Conservation (phyloP, 2,888 invertebrate species). For the Torymus texanus region DNA sequence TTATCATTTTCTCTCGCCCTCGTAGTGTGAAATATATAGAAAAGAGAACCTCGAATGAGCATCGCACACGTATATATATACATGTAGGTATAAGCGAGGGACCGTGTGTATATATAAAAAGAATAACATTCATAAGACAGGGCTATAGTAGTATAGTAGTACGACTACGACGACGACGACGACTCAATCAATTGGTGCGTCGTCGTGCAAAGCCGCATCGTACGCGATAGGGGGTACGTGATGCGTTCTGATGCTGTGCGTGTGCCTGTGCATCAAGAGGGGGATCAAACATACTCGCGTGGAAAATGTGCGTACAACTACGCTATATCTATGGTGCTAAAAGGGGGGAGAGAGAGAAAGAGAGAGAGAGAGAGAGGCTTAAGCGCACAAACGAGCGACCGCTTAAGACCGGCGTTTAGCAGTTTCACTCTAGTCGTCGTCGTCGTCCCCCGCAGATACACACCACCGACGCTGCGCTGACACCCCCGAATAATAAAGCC, state of each 20-base stretch:
- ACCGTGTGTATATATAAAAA: neutral
- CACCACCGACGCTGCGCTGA: neutral
- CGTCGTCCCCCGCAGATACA: constrained; percentile 30
- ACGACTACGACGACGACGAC: neutral
- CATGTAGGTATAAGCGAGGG: too few species aligned
- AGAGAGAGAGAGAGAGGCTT: too few species aligned
- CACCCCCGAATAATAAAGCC: constrained; percentile 50
- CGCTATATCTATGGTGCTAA: neutral
- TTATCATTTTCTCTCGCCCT: neutral
- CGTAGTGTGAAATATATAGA: too few species aligned
- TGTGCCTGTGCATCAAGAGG: neutral
- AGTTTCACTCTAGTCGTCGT: too few species aligned
- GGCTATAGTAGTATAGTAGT: neutral
- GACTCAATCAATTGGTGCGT: constrained; percentile 28
- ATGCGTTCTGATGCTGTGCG: neutral
- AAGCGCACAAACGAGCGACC: too few species aligned
- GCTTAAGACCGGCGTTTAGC: too few species aligned
- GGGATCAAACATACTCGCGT: constrained; percentile 7
- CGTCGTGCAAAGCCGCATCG: neutral
- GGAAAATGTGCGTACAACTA: constrained; percentile 19
- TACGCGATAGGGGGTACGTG: too few species aligned
- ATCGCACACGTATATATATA: too few species aligned
- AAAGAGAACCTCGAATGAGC: too few species aligned
- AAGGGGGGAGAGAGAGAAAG: neutral
- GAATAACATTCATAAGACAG: constrained; percentile 33